These are phyloP conservation scores for Rallus limicola DNA, from an alignment of 2,113 vertebrate species.

Conservation along the genomic window DNA sequence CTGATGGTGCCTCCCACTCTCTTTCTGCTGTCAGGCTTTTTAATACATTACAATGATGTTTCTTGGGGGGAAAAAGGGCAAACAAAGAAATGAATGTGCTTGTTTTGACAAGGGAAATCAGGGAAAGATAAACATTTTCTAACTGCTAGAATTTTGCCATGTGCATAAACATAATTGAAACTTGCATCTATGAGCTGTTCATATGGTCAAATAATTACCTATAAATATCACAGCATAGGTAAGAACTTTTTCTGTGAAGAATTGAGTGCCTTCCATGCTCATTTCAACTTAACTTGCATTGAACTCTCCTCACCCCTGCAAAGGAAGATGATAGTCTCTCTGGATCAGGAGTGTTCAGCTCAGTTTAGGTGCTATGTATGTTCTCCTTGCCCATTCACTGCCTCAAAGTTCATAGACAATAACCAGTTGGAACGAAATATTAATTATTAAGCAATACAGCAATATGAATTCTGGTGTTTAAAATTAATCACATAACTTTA, in stretches of 20 bases:
- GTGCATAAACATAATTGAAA: background rate
- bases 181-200: background rate
- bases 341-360: background rate
- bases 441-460: background rate
- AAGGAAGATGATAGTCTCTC: background rate
- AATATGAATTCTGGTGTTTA: background rate
- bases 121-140: background rate
- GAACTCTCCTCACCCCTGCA: background rate
- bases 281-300: background rate
- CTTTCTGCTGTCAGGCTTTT: background rate
- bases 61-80: background rate
- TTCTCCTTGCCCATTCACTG: background rate
- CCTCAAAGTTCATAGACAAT: background rate
- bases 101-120: background rate
- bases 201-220: background rate
- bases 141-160: background rate
- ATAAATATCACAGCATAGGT: background rate
- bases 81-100: background rate
- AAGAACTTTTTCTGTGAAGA: background rate
- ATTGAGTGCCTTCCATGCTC: background rate
- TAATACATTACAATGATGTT: background rate
- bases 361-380: background rate
- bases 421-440: background rate
- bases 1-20: background rate
- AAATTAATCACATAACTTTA: background rate